phyloP scores from a whole-genome alignment of 1,140 invertebrate genomes.

The Bombus cullumanus region DNA sequence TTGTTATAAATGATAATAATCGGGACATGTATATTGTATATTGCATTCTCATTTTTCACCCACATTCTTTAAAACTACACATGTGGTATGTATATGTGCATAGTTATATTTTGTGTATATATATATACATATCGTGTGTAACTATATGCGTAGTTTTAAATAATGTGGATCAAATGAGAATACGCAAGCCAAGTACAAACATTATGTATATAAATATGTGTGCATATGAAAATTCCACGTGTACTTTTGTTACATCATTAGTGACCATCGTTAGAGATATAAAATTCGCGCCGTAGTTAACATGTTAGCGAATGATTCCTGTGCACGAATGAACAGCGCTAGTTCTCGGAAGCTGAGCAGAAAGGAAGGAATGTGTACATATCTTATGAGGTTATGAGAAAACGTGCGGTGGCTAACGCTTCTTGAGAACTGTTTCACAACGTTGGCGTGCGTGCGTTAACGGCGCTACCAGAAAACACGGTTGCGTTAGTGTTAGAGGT shows the following conservation, averaged over 20 bases:
- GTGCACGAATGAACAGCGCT: no score
- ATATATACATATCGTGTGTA: no score
- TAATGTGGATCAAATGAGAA: constrained; percentile 34
- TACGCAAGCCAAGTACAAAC: background rate
- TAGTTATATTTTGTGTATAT: no score
- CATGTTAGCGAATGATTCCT: no score
- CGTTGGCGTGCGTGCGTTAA: background rate
- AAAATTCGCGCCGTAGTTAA: no score
- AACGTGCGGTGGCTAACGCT: background rate
- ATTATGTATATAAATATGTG: background rate
- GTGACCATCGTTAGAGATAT: background rate
- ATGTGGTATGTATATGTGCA: no score
- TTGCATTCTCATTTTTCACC: no score
- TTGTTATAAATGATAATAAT: no score
- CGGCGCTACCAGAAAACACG: background rate
- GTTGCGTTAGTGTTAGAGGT: background rate
- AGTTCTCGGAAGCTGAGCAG: background rate
- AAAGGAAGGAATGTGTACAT: background rate
- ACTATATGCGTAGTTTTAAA: background rate
- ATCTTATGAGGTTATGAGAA: background rate
- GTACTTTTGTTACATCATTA: background rate
- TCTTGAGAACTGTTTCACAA: background rate
- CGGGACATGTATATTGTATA: no score
- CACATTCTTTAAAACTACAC: no score
- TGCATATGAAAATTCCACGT: background rate